These are phyloP conservation scores for Carcinoscorpius rotundicauda DNA, from an alignment of 1,140 invertebrate genomes.

Conservation along the genomic window DNA sequence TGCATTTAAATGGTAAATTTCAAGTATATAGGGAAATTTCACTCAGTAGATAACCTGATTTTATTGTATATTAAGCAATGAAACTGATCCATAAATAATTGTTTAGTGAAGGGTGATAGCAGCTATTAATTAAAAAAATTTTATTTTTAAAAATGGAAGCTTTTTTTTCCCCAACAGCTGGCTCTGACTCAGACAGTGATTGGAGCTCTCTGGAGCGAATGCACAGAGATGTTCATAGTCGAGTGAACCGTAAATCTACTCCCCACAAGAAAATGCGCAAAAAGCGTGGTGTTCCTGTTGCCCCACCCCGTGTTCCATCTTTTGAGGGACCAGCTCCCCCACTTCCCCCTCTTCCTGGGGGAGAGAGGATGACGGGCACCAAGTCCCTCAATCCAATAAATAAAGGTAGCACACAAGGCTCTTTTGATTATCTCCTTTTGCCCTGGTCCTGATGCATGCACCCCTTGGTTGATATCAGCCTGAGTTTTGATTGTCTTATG, in stretches of 20 bases:
- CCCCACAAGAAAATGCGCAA: slow-evolving; percentile 65
- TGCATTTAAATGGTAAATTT: too few species aligned
- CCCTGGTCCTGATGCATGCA: too few species aligned
- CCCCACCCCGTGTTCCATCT: slow-evolving; percentile 66
- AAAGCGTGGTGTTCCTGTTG: slow-evolving; percentile 65
- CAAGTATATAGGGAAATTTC: too few species aligned
- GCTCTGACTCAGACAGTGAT: slow-evolving; percentile 65
- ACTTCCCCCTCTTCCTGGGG: slow-evolving; percentile 19
- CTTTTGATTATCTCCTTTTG: slow-evolving; percentile 8
- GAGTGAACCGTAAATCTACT: slow-evolving; percentile 53
- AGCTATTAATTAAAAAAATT: too few species aligned
- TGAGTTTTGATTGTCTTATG: too few species aligned
- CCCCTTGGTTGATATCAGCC: too few species aligned
- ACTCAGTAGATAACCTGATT: too few species aligned
- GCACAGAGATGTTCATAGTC: slow-evolving; percentile 48
- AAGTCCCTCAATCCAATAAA: slow-evolving; percentile 28
- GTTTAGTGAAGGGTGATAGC: too few species aligned
- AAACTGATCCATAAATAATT: too few species aligned
- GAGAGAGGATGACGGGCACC: slow-evolving; percentile 20
- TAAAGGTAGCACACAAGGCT: slow-evolving; percentile 28
- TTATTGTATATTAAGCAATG: too few species aligned
- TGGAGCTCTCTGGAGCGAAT: slow-evolving; percentile 60
- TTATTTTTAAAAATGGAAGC: too few species aligned
- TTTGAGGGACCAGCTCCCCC: slow-evolving; percentile 23
- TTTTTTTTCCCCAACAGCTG: neutral